Conservation (phyloP, 2,797 vertebrate species). For the Steatocranus sp. region DNA sequence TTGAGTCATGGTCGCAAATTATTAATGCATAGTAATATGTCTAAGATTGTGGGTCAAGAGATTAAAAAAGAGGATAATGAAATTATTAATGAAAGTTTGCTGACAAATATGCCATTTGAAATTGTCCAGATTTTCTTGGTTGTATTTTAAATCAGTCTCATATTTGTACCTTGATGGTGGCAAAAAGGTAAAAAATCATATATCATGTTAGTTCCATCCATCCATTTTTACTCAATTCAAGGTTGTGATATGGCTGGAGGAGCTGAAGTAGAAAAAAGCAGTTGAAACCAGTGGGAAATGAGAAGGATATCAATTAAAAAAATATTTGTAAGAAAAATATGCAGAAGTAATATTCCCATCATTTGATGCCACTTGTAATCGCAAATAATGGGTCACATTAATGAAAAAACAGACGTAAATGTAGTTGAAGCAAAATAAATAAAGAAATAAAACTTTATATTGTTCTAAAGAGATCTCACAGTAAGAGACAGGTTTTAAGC, state of each 20-base stretch:
- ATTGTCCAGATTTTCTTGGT: neutral
- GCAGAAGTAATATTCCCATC: neutral
- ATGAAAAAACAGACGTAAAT: neutral
- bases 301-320: neutral
- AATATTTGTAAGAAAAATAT: neutral
- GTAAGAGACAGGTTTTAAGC: neutral
- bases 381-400: neutral
- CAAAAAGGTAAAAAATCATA: neutral
- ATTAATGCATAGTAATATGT: neutral
- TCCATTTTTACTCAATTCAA: neutral
- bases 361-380: neutral
- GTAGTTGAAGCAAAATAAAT: neutral
- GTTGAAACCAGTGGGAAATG: rapidly evolving
- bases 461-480: neutral
- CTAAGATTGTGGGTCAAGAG: neutral
- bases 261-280: neutral
- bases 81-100: neutral
- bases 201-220: neutral
- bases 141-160: neutral
- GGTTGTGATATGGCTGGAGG: neutral
- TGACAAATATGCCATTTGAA: neutral
- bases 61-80: neutral
- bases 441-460: neutral
- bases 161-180: neutral
- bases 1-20: neutral